Evolutionary conservation across 1,140 invertebrate species (phyloP), one percentile per base, ranked within the genome.

Genomic region (Tetramorium parvispinum): DNA sequence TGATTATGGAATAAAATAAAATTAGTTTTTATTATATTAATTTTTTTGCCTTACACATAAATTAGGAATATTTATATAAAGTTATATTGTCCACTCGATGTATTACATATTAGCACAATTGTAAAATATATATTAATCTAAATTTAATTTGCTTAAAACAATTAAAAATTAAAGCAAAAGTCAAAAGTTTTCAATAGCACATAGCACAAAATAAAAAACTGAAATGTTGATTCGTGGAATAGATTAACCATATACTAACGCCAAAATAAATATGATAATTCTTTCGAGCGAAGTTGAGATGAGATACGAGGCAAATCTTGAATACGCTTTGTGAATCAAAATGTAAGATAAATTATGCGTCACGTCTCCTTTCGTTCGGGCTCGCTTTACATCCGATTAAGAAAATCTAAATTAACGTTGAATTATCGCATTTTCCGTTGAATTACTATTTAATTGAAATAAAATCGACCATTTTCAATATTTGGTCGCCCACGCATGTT

Each of bases 301-400:
- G 10, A 68, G 13, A 13, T 16, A 16, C n/a, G 24, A 46, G 1
- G 13, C 24, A 27, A 32, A 8, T 71, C 27, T 81, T 81, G 10
- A 37, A 71, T 70, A 18, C 40, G 24, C 40, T 59, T 68, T 71
- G 24, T 46, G 73, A 82, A 82, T 82, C 79, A 82, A 82, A 82
- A 82, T 71, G 65, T 82, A 82, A 82, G 16, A 71, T 82, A 79
- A 79, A 46, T 46, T 57, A 46, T 21, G 37, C 16, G 8, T 6
- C 27, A 40, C 16, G n/a, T 79, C 2, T 70, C 0, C 3, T 24
- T 82, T 40, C 10, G 10, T n/a, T 73, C 37, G 24, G n/a, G 1
- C 40, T 82, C 13, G 53, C 13, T 82, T 46, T 11, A 37, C 65
- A 66, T 7, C 40, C 27, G 11, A 82, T 46, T 40, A 18, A 82